Evolutionary conservation across 2,113 vertebrate genomes (phyloP).

Genomic region (Petaurus breviceps): DNA sequence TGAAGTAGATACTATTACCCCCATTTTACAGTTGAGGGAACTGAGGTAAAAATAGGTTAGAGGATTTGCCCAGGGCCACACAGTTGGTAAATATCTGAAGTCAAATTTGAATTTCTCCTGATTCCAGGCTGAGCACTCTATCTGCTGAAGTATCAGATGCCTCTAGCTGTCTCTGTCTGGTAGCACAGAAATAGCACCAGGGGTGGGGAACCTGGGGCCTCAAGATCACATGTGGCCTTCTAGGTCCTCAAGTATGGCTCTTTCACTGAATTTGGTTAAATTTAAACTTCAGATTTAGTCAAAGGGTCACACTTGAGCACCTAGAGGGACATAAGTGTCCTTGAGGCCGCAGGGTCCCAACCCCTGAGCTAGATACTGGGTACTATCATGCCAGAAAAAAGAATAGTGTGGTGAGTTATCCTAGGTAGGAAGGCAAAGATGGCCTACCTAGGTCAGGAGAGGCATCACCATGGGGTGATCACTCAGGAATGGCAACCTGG

Average conservation of each 20-base stretch:
- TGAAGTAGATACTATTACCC: background rate
- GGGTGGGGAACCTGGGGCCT: no score
- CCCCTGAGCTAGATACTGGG: no score
- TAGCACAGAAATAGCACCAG: background rate
- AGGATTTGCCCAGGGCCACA: background rate
- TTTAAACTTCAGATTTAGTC: no score
- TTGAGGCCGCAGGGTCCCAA: no score
- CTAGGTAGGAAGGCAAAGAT: background rate
- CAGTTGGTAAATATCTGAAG: background rate
- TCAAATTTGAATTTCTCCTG: background rate
- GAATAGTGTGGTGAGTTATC: background rate
- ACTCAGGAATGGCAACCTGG: background rate
- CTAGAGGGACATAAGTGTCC: no score
- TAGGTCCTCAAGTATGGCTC: no score
- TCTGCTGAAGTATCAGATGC: no score
- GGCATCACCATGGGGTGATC: background rate
- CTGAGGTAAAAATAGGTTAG: background rate
- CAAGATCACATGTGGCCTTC: no score
- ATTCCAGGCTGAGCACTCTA: background rate
- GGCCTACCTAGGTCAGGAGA: no score
- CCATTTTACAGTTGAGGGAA: background rate
- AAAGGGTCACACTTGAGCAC: no score
- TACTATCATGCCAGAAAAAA: background rate
- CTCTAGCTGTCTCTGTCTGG: background rate
- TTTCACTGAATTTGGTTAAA: no score